These are phyloP conservation scores for Halisarca cf. caerulea DNA, from an alignment of 37 sponge, comb jelly and placozoan species.

Conservation along the genomic window DNA sequence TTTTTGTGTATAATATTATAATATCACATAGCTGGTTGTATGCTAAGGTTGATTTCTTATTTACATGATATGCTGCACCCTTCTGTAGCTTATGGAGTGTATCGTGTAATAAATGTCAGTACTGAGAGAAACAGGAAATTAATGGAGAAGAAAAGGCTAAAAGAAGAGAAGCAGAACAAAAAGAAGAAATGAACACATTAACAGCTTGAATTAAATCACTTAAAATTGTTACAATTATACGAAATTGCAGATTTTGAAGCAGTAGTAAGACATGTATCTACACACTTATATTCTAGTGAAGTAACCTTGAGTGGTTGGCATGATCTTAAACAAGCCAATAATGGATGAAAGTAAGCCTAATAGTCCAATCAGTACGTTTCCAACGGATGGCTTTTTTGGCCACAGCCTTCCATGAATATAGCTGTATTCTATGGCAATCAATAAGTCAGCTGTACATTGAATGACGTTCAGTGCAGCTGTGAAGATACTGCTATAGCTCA, in stretches of 20 bases:
- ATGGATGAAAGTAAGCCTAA: constrained; percentile 57
- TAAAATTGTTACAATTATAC: no score
- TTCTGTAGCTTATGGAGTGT: constrained; percentile 46
- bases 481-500: background rate
- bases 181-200: constrained; percentile 40
- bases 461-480: background rate
- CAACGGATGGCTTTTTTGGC: constrained; percentile 7
- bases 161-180: constrained; percentile 58
- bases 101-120: constrained; percentile 41
- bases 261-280: no score
- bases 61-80: no score
- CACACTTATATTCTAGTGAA: background rate
- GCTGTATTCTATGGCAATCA: constrained; percentile 41
- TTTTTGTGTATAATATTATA: no score
- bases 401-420: constrained; percentile 39
- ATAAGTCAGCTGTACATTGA: constrained; percentile 35
- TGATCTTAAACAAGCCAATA: constrained; percentile 24
- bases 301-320: background rate
- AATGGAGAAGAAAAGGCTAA: constrained; percentile 57
- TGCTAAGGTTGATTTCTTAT: no score
- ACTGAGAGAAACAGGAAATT: constrained; percentile 44
- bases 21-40: no score
- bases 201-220: no score
- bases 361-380: constrained; percentile 27
- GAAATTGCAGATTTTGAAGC: no score